These are phyloP conservation scores for Uromys caudimaculatus DNA, from an alignment of 2,797 vertebrate species.

Conservation along the genomic window DNA sequence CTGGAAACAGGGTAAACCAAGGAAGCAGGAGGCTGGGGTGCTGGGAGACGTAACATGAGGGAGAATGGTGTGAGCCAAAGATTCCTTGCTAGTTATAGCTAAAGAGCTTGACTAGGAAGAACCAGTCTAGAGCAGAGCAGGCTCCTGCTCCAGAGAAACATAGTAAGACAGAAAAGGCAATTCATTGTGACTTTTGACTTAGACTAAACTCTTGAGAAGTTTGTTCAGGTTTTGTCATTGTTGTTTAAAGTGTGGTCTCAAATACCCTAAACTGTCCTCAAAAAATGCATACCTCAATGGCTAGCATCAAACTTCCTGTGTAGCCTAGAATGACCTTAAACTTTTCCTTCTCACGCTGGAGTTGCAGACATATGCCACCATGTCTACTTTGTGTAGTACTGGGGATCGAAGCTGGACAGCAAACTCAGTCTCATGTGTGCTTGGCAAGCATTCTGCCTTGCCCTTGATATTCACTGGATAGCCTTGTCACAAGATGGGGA, in stretches of 20 bases:
- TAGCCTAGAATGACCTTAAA: too few relatives aligned
- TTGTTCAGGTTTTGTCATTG: neutral
- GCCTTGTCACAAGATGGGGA: neutral
- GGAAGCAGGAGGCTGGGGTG: neutral
- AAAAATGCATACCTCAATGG: neutral
- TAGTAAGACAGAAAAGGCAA: neutral
- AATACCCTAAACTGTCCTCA: neutral
- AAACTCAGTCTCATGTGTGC: neutral
- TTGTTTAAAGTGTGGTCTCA: neutral
- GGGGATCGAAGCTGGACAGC: neutral
- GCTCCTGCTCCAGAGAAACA: neutral
- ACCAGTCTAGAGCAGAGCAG: neutral
- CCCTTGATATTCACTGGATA: neutral
- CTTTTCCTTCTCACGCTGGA: neutral
- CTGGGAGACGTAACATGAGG: neutral
- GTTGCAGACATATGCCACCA: neutral
- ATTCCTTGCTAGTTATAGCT: neutral
- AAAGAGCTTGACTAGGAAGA: neutral
- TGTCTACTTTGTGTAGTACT: neutral
- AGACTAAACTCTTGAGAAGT: neutral
- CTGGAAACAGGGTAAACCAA: conserved; percentile 14
- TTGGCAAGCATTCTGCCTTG: neutral
- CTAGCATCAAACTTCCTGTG: neutral
- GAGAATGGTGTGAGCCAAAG: neutral
- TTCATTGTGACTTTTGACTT: neutral